Conservation (phyloP, 1,140 invertebrate species). For the Paracyclopina nana region DNA sequence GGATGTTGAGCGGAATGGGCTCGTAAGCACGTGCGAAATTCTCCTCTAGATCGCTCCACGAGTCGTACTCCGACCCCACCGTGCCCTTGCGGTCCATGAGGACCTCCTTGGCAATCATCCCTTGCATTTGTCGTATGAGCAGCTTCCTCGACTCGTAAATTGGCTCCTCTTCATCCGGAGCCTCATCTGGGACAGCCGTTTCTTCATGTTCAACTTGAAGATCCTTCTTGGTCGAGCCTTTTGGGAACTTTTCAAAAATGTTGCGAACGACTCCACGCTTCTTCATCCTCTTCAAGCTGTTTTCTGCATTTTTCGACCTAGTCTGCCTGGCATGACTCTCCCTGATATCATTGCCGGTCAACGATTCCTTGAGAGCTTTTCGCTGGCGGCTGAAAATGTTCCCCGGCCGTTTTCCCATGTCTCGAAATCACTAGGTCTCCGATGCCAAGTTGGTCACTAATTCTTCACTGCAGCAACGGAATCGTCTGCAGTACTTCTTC, state of each 20-base stretch:
- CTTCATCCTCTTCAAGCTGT: slow-evolving; percentile 7
- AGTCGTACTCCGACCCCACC: slow-evolving; percentile 20
- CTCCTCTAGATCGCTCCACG: slow-evolving; percentile 23
- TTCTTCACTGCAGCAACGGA: too few relatives aligned
- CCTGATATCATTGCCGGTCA: too few relatives aligned
- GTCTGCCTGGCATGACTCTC: too few relatives aligned
- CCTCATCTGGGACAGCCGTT: slow-evolving; percentile 4
- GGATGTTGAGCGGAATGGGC: slow-evolving; percentile 21
- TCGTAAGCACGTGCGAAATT: slow-evolving; percentile 23
- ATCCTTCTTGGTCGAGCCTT: not conserved
- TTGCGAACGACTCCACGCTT: not conserved
- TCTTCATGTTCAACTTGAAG: not conserved
- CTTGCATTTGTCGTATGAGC: slow-evolving; percentile 20
- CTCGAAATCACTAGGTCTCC: too few relatives aligned
- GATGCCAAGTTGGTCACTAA: too few relatives aligned
- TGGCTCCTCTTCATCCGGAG: slow-evolving; percentile 19
- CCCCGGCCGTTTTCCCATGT: too few relatives aligned
- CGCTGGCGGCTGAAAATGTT: too few relatives aligned
- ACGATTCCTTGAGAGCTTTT: too few relatives aligned
- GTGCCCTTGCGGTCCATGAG: not conserved
- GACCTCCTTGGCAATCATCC: slow-evolving; percentile 11
- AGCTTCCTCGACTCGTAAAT: slow-evolving; percentile 22
- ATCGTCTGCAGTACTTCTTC: too few relatives aligned
- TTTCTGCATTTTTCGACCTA: not conserved
- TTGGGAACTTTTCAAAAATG: slow-evolving; percentile 6